Evolutionary conservation across 2,797 vertebrate species (phyloP).

Genomic region (Alosa sapidissima): DNA sequence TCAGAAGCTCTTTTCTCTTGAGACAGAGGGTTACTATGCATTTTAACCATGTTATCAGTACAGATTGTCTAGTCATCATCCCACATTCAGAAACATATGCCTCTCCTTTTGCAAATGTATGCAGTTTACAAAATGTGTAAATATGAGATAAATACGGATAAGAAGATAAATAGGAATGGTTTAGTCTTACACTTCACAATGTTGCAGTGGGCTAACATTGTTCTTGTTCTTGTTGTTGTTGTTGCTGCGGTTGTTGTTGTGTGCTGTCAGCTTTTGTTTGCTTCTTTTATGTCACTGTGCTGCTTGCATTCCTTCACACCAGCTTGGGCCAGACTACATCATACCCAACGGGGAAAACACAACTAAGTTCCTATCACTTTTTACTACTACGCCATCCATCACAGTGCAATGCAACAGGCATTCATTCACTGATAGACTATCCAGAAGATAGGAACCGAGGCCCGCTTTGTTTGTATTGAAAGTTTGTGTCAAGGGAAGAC

Average conservation of each 20-base stretch:
- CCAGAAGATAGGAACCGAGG: neutral
- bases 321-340: too few relatives aligned
- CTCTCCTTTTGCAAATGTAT: neutral
- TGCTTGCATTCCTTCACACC: too few relatives aligned
- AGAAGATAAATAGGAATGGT: too few relatives aligned
- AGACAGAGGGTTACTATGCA: neutral
- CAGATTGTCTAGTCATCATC: neutral
- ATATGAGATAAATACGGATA: neutral
- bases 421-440: neutral
- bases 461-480: neutral
- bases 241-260: too few relatives aligned
- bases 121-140: neutral
- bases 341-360: neutral
- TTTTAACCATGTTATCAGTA: neutral
- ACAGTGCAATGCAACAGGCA: neutral
- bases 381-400: neutral
- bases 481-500: neutral
- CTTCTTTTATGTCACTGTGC: too few relatives aligned
- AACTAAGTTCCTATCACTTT: neutral
- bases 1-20: neutral
- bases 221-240: too few relatives aligned
- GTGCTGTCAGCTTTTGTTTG: too few relatives aligned
- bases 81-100: neutral
- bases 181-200: too few relatives aligned
- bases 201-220: too few relatives aligned